Percentiles rank a stretch among this genome's conserved stretches.
phyloP scores from a whole-genome alignment of 2,797 vertebrate species.

The Myotis planiceps region DNA sequence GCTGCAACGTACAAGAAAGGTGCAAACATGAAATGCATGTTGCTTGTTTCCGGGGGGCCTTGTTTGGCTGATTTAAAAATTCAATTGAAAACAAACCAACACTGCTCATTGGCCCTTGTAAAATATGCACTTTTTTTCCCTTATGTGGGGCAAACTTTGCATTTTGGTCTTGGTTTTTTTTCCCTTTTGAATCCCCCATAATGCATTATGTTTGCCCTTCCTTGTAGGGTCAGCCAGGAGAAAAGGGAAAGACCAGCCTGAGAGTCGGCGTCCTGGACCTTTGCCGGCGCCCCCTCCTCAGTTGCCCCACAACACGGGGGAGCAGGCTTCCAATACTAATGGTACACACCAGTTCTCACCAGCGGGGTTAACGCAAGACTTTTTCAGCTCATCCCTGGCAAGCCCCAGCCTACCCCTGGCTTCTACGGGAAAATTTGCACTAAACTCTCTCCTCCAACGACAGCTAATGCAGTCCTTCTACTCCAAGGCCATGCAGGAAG shows the following conservation, averaged over 20 bases:
- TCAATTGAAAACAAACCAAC: slow-evolving; percentile 86
- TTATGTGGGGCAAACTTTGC: slow-evolving; percentile 90
- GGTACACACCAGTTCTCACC: slow-evolving; percentile 97
- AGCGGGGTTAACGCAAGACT: slow-evolving; percentile 97
- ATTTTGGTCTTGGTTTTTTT: slow-evolving; percentile 93
- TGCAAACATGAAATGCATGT: slow-evolving; percentile 99
- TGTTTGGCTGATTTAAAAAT: slow-evolving; percentile 89
- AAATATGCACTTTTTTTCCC: slow-evolving; percentile 88
- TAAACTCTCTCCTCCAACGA: slow-evolving; percentile 97
- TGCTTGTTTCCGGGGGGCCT: slow-evolving; percentile 95
- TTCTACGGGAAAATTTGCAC: slow-evolving; percentile 97
- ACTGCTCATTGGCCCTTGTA: slow-evolving; percentile 88
- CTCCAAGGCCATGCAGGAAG: slow-evolving; percentile 98
- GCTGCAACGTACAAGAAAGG: slow-evolving; percentile 99
- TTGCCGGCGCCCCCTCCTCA: slow-evolving; percentile 94
- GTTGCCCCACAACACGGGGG: slow-evolving; percentile 92
- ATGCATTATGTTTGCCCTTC: slow-evolving; percentile 99
- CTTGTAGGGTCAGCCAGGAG: slow-evolving; percentile 99
- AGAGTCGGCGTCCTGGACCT: slow-evolving; percentile 93
- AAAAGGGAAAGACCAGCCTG: slow-evolving; percentile 98
- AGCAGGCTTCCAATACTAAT: slow-evolving; percentile 94
- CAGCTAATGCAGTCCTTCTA: slow-evolving; percentile 99
- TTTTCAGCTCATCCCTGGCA: slow-evolving; percentile 94
- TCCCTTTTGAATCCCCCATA: slow-evolving; percentile 99
- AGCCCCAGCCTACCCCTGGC: slow-evolving; percentile 93